These are phyloP conservation scores for Microctenopoma steveboyesi DNA, from an alignment of 2,797 vertebrate genomes.

Conservation along the genomic window DNA sequence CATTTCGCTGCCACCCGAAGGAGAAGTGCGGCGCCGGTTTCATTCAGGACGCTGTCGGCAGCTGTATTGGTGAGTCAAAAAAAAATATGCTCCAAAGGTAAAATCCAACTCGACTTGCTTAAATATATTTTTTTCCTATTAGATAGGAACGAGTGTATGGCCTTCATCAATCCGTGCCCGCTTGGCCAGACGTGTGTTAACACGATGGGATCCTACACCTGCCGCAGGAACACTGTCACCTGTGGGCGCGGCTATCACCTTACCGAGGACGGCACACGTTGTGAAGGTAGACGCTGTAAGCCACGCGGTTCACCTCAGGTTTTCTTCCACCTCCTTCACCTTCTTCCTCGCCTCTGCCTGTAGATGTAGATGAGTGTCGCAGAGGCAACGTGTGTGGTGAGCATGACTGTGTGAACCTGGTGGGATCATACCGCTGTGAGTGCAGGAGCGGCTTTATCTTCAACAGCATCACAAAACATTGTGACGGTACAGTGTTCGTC, in stretches of 20 bases:
- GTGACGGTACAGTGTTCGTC: slow-evolving; percentile 81
- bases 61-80: slow-evolving; percentile 86
- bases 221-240: slow-evolving; percentile 84
- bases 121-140: not conserved
- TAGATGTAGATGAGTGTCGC: slow-evolving; percentile 91
- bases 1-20: slow-evolving; percentile 89
- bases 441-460: slow-evolving; percentile 88
- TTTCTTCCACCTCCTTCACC: not conserved
- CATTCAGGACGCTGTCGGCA: slow-evolving; percentile 89
- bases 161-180: slow-evolving; percentile 79
- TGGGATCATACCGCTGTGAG: slow-evolving; percentile 90
- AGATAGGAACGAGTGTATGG: slow-evolving; percentile 93
- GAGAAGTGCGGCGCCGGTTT: slow-evolving; percentile 86
- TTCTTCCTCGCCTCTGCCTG: not conserved
- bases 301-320: not conserved
- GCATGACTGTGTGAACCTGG: slow-evolving; percentile 87
- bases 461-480: slow-evolving; percentile 85
- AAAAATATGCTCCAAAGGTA: not conserved
- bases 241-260: slow-evolving; percentile 92
- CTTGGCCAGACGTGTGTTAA: slow-evolving; percentile 88
- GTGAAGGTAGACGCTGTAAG: slow-evolving; percentile 80
- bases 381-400: slow-evolving; percentile 79
- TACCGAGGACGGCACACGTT: slow-evolving; percentile 86
- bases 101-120: not conserved
- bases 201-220: slow-evolving; percentile 88